Percentiles rank a stretch among this genome's conserved stretches.
Evolutionary conservation across 2,113 vertebrate species (phyloP).

Genomic region (Urocynchramus pylzowi): DNA sequence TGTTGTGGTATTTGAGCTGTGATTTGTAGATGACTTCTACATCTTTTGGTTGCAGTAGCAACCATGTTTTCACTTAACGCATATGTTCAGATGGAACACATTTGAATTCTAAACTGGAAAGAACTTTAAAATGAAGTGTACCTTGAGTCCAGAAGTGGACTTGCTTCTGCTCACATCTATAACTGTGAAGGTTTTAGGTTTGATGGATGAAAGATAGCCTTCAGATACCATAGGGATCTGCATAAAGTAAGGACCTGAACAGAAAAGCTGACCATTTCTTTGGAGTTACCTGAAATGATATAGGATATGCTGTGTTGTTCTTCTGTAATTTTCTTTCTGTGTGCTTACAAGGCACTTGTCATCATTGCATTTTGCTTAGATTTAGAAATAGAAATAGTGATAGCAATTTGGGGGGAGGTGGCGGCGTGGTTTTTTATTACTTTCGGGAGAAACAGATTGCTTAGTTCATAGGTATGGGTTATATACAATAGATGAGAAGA

Average conservation of each 20-base stretch:
- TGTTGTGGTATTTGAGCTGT: not conserved
- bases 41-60: not conserved
- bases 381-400: not conserved
- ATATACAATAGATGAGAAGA: not conserved
- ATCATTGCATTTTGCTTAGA: not conserved
- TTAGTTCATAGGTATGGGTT: not conserved
- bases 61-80: rapidly evolving
- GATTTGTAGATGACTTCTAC: not conserved
- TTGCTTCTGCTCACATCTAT: not conserved
- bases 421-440: rapidly evolving
- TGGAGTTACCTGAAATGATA: not conserved
- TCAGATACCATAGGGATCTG: not conserved
- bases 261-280: not conserved
- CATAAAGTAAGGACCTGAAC: not conserved
- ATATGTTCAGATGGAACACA: not conserved
- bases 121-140: not conserved
- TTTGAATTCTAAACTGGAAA: not conserved
- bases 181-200: not conserved
- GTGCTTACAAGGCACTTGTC: not conserved
- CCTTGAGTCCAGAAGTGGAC: not conserved
- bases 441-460: not conserved
- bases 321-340: not conserved
- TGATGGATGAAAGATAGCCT: not conserved
- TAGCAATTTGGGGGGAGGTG: rapidly evolving
- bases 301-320: not conserved